Base-by-base conservation (phyloP, 2,113 vertebrate species). In the Cinclus cinclus region DNA sequence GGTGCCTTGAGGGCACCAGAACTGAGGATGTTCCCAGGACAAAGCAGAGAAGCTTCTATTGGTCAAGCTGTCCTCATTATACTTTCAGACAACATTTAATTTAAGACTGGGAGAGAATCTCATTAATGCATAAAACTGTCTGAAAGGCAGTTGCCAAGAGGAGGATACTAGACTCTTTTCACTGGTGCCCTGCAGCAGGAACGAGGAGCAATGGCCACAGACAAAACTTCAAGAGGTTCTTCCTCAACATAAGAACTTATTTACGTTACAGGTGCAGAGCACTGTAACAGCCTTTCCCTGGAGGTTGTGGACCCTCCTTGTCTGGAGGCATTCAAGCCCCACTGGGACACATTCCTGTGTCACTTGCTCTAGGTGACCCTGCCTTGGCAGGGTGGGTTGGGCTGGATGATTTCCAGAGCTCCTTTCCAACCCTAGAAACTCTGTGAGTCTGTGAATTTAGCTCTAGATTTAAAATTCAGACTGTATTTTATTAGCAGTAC, bases 121-220 rank as follows among this genome's bases (percentile, higher is more conserved):
- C 44, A 37, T 47, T 83, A 59, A 41, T 25, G 20, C 11, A 46
- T 25, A 15, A 11, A 50, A 11, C 14, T 24, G 3, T 33, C 16
- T 35, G 24, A 47, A 18, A 68, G 30, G 39, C 2, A 0, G 39
- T 11, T 41, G 47, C 21, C 39, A 41, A 27, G 47, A 62, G 10
- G 6, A 30, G 21, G 1, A 20, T 53, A 28, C 23, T 20, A 15
- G 69, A 30, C 13, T 59, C 28, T 53, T 58, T 52, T 25, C 24
- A 60, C 9, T n/a, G 30, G 13, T 55, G 47, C 25, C 24, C 39
- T 35, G 53, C 0, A 0, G 31, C 6, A 53, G 20, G 24, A 62
- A 62, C 0, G 0, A 11, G 62, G 11, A 68, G 7, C 63, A 62
- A 3, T 6, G 15, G n/a, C 14, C 17, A 31, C 15, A 22, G 83